These are phyloP conservation scores for Etheostoma perlongum DNA, from an alignment of 2,797 vertebrate species.

Conservation along the genomic window DNA sequence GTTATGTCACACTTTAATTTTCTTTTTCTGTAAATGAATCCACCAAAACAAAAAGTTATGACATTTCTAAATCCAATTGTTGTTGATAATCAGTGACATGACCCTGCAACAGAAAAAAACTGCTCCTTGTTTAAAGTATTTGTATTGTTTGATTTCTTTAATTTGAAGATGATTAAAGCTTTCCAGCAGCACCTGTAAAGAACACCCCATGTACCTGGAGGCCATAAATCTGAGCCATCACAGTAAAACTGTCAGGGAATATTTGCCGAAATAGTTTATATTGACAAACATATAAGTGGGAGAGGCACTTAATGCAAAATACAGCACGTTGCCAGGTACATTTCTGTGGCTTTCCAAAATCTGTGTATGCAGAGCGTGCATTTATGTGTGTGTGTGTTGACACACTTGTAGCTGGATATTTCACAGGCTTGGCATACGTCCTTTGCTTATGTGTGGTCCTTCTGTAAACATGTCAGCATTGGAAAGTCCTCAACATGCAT, in stretches of 20 bases:
- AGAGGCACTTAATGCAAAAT: constrained; percentile 77
- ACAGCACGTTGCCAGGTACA: constrained; percentile 72
- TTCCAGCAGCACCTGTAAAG: constrained; percentile 44
- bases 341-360: constrained; percentile 75
- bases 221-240: constrained; percentile 51
- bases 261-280: constrained; percentile 75
- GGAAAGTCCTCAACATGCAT: constrained; percentile 45
- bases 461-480: constrained; percentile 72
- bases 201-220: constrained; percentile 44
- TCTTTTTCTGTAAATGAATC: too few relatives aligned
- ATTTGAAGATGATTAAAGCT: constrained; percentile 48
- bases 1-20: too few relatives aligned
- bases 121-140: constrained; percentile 38
- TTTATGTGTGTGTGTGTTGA: constrained; percentile 51
- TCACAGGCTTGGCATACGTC: constrained; percentile 67
- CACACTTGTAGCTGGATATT: constrained; percentile 72
- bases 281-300: constrained; percentile 82
- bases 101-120: constrained; percentile 18
- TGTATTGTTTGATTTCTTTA: constrained; percentile 47
- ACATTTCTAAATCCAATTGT: constrained; percentile 1
- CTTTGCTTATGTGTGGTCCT: constrained; percentile 73
- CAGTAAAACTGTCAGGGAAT: constrained; percentile 55
- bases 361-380: constrained; percentile 14
- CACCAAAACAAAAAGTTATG: background rate
- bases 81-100: constrained; percentile 22